Base-by-base conservation (phyloP, 2,113 vertebrate species). In the Alligator sinensis region DNA sequence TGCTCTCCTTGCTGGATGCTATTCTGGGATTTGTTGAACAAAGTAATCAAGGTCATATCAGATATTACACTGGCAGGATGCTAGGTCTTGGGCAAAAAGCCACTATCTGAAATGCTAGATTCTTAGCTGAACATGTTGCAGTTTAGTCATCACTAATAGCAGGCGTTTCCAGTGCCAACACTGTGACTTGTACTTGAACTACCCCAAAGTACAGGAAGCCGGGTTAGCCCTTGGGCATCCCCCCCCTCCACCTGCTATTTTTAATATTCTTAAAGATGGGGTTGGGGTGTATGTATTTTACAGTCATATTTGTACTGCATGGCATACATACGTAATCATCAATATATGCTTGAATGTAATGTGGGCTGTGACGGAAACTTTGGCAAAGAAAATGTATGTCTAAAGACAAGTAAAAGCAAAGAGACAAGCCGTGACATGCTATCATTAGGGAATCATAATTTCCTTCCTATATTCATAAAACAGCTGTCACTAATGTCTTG, bases 361-460 rank as follows among this genome's bases (percentile, higher is more conserved):
- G 88, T 76, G 78, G 90, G 95, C 96, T 88, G 55, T 12, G 93
- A 97, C 28, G 58, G 91, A 95, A 96, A 84, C 88, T 9, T 1
- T 47, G 90, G 95, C 89, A 94, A 88, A 4, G 84, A 89, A 75
- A 92, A 96, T 6, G 93, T 13, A 61, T 89, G 64, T 96, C 97
- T 89, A 75, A 94, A 84, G 96, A 92, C 93, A 96, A 96, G 96
- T 96, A 97, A 96, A 97, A 94, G 94, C 92, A 77, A 92, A 95
- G 60, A 96, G 97, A 97, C 95, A 77, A 66, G 95, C 91, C 62
- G 85, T 61, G 97, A 97, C 98, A 98, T 28, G 90, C 95, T 97
- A 97, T 98, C 97, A 98, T 98, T 98, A 98, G 97, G 96, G 97
- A 98, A 98, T 97, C 97, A 98, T 97, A 84, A 97, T 96, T 97